Conservation (phyloP, 2,797 vertebrate genomes). For the Acanthiza pusilla region DNA sequence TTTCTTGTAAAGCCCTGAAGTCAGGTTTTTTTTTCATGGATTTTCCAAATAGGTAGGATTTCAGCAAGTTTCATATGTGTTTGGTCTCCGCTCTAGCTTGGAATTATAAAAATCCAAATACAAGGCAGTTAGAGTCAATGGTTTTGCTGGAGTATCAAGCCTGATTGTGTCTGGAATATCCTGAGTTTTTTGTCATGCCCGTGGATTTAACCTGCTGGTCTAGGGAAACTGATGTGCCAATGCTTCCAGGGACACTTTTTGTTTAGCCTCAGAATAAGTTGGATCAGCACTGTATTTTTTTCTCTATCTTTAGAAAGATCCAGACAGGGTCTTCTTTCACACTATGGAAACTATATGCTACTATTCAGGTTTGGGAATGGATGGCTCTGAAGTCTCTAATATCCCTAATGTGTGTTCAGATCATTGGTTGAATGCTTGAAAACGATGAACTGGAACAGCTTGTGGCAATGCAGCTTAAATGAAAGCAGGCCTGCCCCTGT, state of each 20-base stretch:
- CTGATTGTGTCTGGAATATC: not conserved
- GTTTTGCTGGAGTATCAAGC: not conserved
- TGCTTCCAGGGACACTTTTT: not conserved
- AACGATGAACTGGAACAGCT: not conserved
- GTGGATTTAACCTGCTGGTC: not conserved
- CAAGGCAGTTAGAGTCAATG: not conserved
- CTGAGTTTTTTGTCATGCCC: not conserved
- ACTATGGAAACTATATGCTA: not conserved
- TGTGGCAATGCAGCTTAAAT: not conserved
- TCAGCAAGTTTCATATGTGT: fast-evolving
- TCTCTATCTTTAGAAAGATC: not conserved
- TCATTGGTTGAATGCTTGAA: not conserved
- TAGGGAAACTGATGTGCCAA: not conserved
- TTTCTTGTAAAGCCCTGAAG: not conserved
- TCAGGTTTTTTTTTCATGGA: not conserved
- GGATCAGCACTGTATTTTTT: not conserved
- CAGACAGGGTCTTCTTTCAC: not conserved
- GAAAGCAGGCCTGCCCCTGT: not conserved
- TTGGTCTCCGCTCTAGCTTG: not conserved
- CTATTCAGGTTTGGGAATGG: not conserved
- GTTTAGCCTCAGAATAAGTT: not conserved
- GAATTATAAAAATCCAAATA: not conserved
- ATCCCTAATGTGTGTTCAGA: not conserved
- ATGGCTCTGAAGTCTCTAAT: not conserved
- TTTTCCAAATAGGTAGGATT: not conserved